Evolutionary conservation across 2,888 invertebrate species (phyloP), one percentile per base, ranked within the genome.

Genomic region (Cyrtodaria siliqua): DNA sequence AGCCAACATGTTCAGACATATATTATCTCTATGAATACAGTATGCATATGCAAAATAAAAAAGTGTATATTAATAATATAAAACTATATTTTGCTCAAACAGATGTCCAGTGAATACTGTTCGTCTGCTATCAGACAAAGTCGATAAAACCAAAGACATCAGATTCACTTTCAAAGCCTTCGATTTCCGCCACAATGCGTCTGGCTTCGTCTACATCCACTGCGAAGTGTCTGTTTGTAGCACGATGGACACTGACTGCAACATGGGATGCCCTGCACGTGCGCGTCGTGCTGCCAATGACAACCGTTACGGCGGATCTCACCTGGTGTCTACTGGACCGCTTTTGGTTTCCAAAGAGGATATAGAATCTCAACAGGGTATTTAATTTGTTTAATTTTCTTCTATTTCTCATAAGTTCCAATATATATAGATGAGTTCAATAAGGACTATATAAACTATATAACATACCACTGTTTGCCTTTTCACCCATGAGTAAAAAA

Each of bases 201-300:
- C 84, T 33, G 77, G 82, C n/a, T 64, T 78, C 14, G 68, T 84
- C 8, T 84, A 79, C 50, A 53, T 84, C 9, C 81, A 84, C 47
- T 84, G 84, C 47, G 73, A 82, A 56, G 79, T 72, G 23, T 69
- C 79, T 2, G 79, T 84, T 2, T 84, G 84, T 49, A 56, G 63
- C 12, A 49, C 44, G 6, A 52, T 18, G 14, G 73, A 82, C 27
- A 29, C 49, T 4, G 53, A 55, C 9, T 84, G 84, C 33, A 40
- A 18, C 18, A 67, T 64, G 29, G 75, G 67, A 27, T 84, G 84
- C 53, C 40, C 33, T 27, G 23, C 61, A 26, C 67, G 79, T 20
- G 47, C 53, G 9, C 67, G 63, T 53, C 66, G 77, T 6, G 69
- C 67, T 1, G 18, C 47, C 14, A 20, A 40, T 23, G 53, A 16